phyloP scores from a whole-genome alignment of 2,888 invertebrate genomes.

The Cyrtodaria siliqua region DNA sequence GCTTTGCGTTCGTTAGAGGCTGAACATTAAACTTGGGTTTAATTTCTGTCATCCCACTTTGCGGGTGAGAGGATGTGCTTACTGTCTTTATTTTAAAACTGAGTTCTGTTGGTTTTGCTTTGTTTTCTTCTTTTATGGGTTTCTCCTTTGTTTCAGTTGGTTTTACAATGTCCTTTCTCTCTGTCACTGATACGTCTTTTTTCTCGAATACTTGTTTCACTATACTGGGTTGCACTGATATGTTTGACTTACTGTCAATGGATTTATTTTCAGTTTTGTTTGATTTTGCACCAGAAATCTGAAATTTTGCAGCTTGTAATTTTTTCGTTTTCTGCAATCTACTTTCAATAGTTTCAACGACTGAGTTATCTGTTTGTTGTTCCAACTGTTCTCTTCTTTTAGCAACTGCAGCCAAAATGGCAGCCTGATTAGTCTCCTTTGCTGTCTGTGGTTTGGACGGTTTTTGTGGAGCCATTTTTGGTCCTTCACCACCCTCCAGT shows the following conservation, averaged over 20 bases:
- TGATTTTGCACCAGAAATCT: slow-evolving; percentile 58
- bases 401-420: slow-evolving; percentile 83
- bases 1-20: no score
- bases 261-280: slow-evolving; percentile 43
- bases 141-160: slow-evolving; percentile 17
- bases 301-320: slow-evolving; percentile 80
- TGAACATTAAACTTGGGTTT: slow-evolving; percentile 36
- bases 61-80: slow-evolving; percentile 36
- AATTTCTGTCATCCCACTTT: slow-evolving; percentile 37
- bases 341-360: slow-evolving; percentile 81
- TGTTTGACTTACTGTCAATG: slow-evolving; percentile 19
- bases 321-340: slow-evolving; percentile 81
- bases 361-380: slow-evolving; percentile 66
- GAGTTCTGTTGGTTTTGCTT: slow-evolving; percentile 35
- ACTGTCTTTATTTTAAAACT: slow-evolving; percentile 57
- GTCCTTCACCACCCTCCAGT: slow-evolving; percentile 73
- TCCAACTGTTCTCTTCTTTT: slow-evolving; percentile 78
- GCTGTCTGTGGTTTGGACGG: slow-evolving; percentile 20
- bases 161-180: slow-evolving; percentile 24
- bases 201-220: slow-evolving; percentile 22
- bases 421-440: slow-evolving; percentile 74
- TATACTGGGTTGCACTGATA: slow-evolving; percentile 24
- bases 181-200: no score
- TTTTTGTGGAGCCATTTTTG: slow-evolving; percentile 62
- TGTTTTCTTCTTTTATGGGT: slow-evolving; percentile 19